phyloP scores from a whole-genome alignment of 2,113 vertebrate species.

The Odocoileus virginianus region DNA sequence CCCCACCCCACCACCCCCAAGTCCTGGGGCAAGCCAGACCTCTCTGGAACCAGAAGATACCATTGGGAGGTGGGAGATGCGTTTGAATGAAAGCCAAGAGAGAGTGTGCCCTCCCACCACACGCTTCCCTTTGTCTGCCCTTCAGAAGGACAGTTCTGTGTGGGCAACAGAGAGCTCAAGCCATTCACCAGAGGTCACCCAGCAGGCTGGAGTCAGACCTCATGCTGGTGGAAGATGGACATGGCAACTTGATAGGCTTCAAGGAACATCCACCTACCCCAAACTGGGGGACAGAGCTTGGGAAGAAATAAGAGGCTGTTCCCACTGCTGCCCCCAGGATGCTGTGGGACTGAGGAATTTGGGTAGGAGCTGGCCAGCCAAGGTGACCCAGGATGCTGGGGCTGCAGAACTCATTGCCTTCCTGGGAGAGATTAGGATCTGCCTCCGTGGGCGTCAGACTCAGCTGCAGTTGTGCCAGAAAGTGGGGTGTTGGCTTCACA shows the following conservation, averaged over 20 bases:
- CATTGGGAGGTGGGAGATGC: background rate
- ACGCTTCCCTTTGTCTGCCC: background rate
- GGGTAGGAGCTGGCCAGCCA: background rate
- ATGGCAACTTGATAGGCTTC: background rate
- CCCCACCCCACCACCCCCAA: background rate
- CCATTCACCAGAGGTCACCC: background rate
- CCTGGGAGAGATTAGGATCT: constrained; percentile 50
- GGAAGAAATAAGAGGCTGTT: background rate
- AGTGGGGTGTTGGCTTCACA: constrained; percentile 12
- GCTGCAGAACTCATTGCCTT: background rate
- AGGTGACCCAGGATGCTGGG: background rate
- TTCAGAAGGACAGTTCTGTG: background rate
- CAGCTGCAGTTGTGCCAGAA: constrained; percentile 7
- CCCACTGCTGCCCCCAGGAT: background rate
- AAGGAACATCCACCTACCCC: background rate
- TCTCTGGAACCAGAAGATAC: background rate
- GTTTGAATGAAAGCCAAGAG: background rate
- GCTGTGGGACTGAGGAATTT: background rate
- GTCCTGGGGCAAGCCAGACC: background rate
- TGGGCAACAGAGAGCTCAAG: background rate
- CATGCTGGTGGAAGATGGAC: background rate
- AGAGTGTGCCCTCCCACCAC: background rate
- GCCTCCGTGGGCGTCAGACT: constrained; percentile 19
- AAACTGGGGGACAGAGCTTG: background rate
- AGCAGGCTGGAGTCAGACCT: background rate